Evolutionary conservation across 2,888 invertebrate genomes (phyloP).

Genomic region (Silvanus unidentatus): DNA sequence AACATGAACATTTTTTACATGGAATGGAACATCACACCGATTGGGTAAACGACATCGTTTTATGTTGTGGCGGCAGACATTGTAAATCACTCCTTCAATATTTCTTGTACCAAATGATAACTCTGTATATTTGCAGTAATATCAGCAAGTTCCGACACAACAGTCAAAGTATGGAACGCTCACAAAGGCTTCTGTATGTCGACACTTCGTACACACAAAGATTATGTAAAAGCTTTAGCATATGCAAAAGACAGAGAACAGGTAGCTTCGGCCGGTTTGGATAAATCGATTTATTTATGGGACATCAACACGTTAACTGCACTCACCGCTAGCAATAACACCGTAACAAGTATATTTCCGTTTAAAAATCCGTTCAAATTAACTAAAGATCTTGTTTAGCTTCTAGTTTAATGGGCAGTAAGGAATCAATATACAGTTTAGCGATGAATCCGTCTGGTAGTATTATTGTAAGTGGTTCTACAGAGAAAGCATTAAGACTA

Average conservation of each 20-base stretch:
- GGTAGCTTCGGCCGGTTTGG: slow-evolving; percentile 94
- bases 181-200: slow-evolving; percentile 99
- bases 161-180: slow-evolving; percentile 99
- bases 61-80: slow-evolving; percentile 95
- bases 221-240: slow-evolving; percentile 95
- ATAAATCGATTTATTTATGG: slow-evolving; percentile 96
- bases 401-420: slow-evolving; percentile 92
- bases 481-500: slow-evolving; percentile 88
- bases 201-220: slow-evolving; percentile 94
- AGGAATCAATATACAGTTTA: slow-evolving; percentile 96
- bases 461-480: slow-evolving; percentile 92
- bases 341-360: slow-evolving; percentile 77
- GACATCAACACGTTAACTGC: slow-evolving; percentile 97
- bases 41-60: slow-evolving; percentile 98
- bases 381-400: slow-evolving; percentile 55
- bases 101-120: too few relatives aligned
- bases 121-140: slow-evolving; percentile 64
- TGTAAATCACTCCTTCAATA: slow-evolving; percentile 59
- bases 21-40: slow-evolving; percentile 99
- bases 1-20: slow-evolving; percentile 79
- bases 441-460: slow-evolving; percentile 97
- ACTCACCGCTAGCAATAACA: slow-evolving; percentile 95
- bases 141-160: slow-evolving; percentile 98
- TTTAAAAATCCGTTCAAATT: not conserved
- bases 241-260: slow-evolving; percentile 96